A percentile compares a stretch with the other conserved stretches of the same genome.
Conservation (phyloP, 1,140 invertebrate species). For the Gyrodactylus salaris region DNA sequence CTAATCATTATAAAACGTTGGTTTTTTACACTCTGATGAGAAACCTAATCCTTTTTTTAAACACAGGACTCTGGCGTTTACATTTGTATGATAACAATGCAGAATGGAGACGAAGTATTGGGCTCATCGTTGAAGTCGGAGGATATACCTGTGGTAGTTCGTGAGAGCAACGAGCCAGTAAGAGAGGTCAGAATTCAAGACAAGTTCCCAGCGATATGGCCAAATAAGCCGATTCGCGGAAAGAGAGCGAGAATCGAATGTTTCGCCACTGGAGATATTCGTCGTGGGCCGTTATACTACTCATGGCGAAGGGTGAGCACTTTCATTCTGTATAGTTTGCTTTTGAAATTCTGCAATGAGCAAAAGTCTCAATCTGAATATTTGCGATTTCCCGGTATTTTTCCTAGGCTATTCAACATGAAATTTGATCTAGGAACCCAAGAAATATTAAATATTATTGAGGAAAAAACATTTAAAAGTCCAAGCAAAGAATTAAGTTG, state of each 20-base stretch:
- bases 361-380: too few relatives aligned
- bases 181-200: not conserved
- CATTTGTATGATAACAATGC: conserved; percentile 1
- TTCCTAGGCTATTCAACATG: too few relatives aligned
- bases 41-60: too few relatives aligned
- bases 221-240: not conserved
- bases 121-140: not conserved
- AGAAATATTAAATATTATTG: too few relatives aligned
- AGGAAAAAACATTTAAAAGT: too few relatives aligned
- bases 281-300: not conserved
- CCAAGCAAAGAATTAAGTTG: too few relatives aligned
- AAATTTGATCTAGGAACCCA: too few relatives aligned
- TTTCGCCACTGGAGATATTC: not conserved
- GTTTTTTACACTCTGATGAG: too few relatives aligned
- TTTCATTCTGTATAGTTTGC: too few relatives aligned
- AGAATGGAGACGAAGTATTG: not conserved
- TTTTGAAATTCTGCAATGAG: too few relatives aligned
- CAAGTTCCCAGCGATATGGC: not conserved
- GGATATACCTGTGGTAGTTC: not conserved
- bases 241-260: not conserved
- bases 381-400: too few relatives aligned
- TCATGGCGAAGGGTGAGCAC: not conserved
- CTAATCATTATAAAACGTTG: too few relatives aligned
- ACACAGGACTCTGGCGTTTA: not conserved
- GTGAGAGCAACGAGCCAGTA: not conserved